Evolutionary conservation across 2,113 vertebrate species (phyloP).

Genomic region (Euleptes europaea): DNA sequence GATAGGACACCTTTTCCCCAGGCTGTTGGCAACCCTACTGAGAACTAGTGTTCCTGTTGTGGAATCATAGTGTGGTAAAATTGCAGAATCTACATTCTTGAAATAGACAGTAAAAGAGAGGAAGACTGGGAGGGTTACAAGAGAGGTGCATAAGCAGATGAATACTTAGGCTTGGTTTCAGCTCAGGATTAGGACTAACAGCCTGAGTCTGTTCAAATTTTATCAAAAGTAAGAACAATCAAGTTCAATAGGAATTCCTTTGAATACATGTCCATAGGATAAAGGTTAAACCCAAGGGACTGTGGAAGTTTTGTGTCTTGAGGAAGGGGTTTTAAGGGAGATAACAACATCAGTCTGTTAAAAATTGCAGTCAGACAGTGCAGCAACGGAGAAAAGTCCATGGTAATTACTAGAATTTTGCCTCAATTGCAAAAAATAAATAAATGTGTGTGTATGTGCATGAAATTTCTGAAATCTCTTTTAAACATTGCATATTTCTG

Average conservation of each 20-base stretch:
- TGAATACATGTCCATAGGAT: neutral
- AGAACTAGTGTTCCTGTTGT: too few species aligned
- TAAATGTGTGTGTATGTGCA: conserved; percentile 75
- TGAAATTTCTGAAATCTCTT: conserved; percentile 79
- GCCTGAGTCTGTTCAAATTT: neutral
- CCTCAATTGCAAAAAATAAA: neutral
- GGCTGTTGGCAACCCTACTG: too few species aligned
- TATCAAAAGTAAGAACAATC: too few species aligned
- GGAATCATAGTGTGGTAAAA: too few species aligned
- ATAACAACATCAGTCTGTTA: too few species aligned
- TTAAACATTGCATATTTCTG: conserved; percentile 88
- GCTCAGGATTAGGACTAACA: neutral
- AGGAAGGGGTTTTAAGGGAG: neutral
- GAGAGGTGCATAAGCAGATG: too few species aligned
- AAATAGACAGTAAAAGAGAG: too few species aligned
- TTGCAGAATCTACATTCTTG: too few species aligned
- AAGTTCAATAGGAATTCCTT: too few species aligned
- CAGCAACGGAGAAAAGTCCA: conserved; percentile 48
- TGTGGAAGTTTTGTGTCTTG: too few species aligned
- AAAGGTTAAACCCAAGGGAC: neutral
- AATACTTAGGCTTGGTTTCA: neutral
- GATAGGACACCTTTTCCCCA: too few species aligned
- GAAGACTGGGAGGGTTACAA: too few species aligned
- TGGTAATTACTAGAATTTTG: conserved; percentile 43
- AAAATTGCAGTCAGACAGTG: neutral